These are phyloP conservation scores for Toxonevra muliebris DNA, from an alignment of 2,888 invertebrate species.

Conservation along the genomic window DNA sequence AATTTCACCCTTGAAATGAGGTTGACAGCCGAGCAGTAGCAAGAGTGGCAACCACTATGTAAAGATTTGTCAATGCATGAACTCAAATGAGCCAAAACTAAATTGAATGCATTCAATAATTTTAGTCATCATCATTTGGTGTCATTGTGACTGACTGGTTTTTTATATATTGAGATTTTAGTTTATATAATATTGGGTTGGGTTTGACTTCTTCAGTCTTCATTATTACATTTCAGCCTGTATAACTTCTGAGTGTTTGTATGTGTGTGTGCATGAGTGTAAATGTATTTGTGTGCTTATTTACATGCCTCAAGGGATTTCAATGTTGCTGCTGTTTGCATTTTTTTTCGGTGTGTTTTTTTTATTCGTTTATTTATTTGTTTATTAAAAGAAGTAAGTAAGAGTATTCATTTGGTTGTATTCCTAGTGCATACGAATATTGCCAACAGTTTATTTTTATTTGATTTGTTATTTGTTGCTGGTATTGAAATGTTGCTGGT, in stretches of 20 bases:
- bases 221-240: no score
- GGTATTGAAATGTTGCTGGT: constrained; percentile 14
- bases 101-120: constrained; percentile 7
- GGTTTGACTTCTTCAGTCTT: no score
- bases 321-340: background rate
- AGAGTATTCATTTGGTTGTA: constrained; percentile 1
- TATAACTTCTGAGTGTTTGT: no score
- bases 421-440: constrained; percentile 5
- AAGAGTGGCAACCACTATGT: no score
- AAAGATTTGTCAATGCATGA: constrained; percentile 2
- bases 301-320: constrained; percentile 16
- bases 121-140: no score
- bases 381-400: background rate
- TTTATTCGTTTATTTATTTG: background rate
- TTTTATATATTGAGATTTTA: no score
- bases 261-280: no score
- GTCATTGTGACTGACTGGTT: no score
- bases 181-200: no score
- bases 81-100: constrained; percentile 13
- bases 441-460: constrained; percentile 18
- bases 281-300: no score
- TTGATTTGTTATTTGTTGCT: constrained; percentile 30
- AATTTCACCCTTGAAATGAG: constrained; percentile 54
- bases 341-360: background rate
- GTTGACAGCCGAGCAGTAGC: constrained; percentile 25